Evolutionary conservation across 2,113 vertebrate genomes (phyloP).

Genomic region (Origma solitaria): DNA sequence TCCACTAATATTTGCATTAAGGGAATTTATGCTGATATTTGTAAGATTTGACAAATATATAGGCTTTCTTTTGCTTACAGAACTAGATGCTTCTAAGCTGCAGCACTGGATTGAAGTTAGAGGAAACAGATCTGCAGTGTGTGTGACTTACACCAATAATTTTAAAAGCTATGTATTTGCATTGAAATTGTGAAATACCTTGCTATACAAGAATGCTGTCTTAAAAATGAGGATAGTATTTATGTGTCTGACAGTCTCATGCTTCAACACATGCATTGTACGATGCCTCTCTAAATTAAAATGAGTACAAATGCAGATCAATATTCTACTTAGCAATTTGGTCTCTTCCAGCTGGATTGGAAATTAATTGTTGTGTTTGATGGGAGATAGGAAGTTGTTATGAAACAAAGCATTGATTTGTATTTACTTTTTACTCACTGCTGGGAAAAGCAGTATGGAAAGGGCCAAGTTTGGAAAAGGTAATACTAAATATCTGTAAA

Average conservation of each 20-base stretch:
- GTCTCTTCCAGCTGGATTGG: not conserved
- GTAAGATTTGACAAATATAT: not conserved
- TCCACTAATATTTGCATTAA: not conserved
- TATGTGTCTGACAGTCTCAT: not conserved
- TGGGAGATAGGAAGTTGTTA: not conserved
- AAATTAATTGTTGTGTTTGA: conserved; percentile 7
- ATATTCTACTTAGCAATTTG: not conserved
- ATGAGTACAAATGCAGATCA: not conserved
- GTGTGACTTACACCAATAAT: not conserved
- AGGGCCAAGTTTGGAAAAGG: not conserved
- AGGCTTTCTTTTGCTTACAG: not conserved
- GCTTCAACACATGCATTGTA: not conserved
- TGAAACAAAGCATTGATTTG: not conserved
- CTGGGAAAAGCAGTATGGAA: not conserved
- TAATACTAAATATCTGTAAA: not conserved
- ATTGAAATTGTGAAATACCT: not conserved
- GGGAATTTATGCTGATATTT: not conserved
- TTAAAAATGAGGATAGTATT: not conserved
- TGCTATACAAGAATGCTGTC: not conserved
- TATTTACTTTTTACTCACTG: not conserved
- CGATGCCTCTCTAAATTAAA: not conserved
- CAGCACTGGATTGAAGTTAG: not conserved
- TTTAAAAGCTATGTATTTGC: not conserved
- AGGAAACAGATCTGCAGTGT: not conserved
- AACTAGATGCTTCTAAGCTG: not conserved